phyloP scores from a whole-genome alignment of 2,888 invertebrate species.

The Morinoia aosen region DNA sequence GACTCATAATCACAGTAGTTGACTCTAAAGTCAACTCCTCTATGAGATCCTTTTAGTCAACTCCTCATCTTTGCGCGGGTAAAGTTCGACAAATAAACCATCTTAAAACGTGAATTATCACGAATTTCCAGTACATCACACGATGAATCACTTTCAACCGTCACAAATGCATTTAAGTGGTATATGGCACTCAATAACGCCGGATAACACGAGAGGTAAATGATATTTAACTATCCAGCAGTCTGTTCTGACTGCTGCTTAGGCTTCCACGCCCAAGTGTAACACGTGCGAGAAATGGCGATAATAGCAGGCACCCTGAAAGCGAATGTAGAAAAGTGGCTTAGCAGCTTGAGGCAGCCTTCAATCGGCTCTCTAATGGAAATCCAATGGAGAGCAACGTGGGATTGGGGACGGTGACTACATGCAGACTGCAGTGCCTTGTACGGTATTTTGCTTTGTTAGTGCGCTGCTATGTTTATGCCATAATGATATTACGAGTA shows the following conservation, averaged over 20 bases:
- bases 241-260: background rate
- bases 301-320: background rate
- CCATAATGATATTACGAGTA: no score
- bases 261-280: background rate
- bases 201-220: background rate
- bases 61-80: no score
- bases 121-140: background rate
- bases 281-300: constrained; percentile 10
- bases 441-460: background rate
- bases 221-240: background rate
- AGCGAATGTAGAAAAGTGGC: background rate
- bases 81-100: no score
- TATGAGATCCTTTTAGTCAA: no score
- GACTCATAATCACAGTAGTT: no score
- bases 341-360: constrained; percentile 2
- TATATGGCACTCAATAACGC: background rate
- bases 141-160: background rate
- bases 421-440: background rate
- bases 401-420: background rate
- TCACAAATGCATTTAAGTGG: background rate
- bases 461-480: background rate
- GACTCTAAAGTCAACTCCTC: no score
- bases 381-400: background rate
- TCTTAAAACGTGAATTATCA: background rate
- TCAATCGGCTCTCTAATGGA: constrained; percentile 4